Evolutionary conservation across 2,888 invertebrate species (phyloP).

Genomic region (Exocentrus adspersus): DNA sequence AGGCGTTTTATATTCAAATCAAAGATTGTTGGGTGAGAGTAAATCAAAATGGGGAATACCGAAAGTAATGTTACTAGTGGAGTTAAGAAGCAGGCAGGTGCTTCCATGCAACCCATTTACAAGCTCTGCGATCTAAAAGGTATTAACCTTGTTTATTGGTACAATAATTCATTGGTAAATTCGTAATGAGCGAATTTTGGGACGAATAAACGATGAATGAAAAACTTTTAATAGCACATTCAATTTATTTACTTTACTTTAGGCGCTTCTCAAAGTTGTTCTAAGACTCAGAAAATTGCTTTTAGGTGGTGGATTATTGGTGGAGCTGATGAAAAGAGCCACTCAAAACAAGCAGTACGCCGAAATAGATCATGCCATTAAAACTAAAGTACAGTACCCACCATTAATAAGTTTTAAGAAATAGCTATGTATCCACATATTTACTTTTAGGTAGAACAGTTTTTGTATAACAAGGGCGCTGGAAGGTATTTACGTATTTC

Average conservation of each 20-base stretch:
- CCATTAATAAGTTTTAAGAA: background rate
- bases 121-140: slow-evolving; percentile 92
- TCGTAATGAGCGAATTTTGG: no score
- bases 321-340: slow-evolving; percentile 93
- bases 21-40: background rate
- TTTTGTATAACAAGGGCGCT: slow-evolving; percentile 91
- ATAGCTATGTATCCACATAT: background rate
- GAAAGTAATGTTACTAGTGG: slow-evolving; percentile 92
- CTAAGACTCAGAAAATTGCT: no score
- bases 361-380: slow-evolving; percentile 91
- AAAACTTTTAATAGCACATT: no score
- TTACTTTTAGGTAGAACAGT: slow-evolving; percentile 76
- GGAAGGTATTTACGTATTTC: slow-evolving; percentile 92
- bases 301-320: slow-evolving; percentile 88
- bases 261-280: no score
- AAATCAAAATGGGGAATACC: slow-evolving; percentile 77
- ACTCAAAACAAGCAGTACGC: slow-evolving; percentile 90
- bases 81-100: slow-evolving; percentile 94
- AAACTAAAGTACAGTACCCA: slow-evolving; percentile 71
- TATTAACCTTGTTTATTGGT: slow-evolving; percentile 54
- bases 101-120: slow-evolving; percentile 84
- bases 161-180: background rate
- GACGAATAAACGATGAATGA: no score
- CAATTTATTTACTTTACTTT: no score
- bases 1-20: background rate